phyloP scores from a whole-genome alignment of 2,888 invertebrate genomes.

The Pyrrhia umbra region DNA sequence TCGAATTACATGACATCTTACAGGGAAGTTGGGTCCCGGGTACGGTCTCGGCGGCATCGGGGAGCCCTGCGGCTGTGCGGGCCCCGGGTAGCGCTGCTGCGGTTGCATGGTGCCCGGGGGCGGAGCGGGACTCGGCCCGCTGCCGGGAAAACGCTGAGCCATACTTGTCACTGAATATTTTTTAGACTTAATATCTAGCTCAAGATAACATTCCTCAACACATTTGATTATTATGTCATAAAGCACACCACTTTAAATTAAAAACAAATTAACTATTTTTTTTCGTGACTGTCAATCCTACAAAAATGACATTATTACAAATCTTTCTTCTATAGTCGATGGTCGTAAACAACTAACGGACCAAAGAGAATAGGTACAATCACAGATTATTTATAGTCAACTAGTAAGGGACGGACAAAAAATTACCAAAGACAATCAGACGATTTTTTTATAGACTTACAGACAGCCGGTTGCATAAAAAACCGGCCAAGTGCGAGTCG shows the following conservation, averaged over 20 bases:
- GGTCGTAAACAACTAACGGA: too few species aligned
- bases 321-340: background rate
- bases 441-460: too few species aligned
- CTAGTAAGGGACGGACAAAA: too few species aligned
- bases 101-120: constrained; percentile 88
- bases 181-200: constrained; percentile 28
- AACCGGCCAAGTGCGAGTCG: too few species aligned
- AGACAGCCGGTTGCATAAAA: too few species aligned
- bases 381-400: background rate
- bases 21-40: constrained; percentile 94
- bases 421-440: too few species aligned
- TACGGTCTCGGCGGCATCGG: constrained; percentile 93
- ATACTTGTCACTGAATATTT: constrained; percentile 62
- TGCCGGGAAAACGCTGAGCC: constrained; percentile 83
- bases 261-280: background rate
- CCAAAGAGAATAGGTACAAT: too few species aligned
- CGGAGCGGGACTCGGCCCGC: constrained; percentile 74
- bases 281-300: background rate
- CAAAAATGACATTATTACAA: too few species aligned
- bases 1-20: constrained; percentile 79
- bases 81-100: constrained; percentile 81
- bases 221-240: background rate
- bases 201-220: constrained; percentile 35
- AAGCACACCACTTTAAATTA: background rate
- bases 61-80: constrained; percentile 91